Evolutionary conservation across 2,888 invertebrate species (phyloP).

Genomic region (Lithodes maja): DNA sequence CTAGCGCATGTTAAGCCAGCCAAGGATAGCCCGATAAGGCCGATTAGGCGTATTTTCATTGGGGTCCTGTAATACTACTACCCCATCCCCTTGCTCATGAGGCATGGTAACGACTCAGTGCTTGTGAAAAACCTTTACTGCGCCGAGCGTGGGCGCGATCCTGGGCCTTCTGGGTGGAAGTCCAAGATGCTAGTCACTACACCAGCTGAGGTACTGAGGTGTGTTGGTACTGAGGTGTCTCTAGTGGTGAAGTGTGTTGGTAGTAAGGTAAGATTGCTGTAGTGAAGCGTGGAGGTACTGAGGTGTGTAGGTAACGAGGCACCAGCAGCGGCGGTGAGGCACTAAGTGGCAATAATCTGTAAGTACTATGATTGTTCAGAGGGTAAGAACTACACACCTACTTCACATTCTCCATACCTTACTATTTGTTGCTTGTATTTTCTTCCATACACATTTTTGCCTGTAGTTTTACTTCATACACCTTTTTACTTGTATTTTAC

Average conservation of each 20-base stretch:
- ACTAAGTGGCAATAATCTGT: conserved; percentile 48
- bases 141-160: too few relatives aligned
- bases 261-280: not conserved
- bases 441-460: not conserved
- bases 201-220: conserved; percentile 8
- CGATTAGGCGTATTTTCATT: too few relatives aligned
- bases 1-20: too few relatives aligned
- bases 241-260: conserved; percentile 7
- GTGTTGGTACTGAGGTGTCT: conserved; percentile 41
- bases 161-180: too few relatives aligned
- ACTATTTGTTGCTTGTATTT: not conserved
- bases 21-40: too few relatives aligned
- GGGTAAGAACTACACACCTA: conserved; percentile 28
- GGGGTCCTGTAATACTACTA: too few relatives aligned
- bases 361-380: conserved; percentile 48
- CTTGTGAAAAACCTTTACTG: too few relatives aligned
- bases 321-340: conserved; percentile 55
- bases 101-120: too few relatives aligned
- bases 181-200: not conserved
- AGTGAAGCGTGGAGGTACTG: not conserved
- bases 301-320: conserved; percentile 45
- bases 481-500: not conserved
- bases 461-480: not conserved
- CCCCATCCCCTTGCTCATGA: too few relatives aligned
- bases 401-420: not conserved